Conservation (phyloP, 1,140 invertebrate genomes). For the Nixonia krombeini region DNA sequence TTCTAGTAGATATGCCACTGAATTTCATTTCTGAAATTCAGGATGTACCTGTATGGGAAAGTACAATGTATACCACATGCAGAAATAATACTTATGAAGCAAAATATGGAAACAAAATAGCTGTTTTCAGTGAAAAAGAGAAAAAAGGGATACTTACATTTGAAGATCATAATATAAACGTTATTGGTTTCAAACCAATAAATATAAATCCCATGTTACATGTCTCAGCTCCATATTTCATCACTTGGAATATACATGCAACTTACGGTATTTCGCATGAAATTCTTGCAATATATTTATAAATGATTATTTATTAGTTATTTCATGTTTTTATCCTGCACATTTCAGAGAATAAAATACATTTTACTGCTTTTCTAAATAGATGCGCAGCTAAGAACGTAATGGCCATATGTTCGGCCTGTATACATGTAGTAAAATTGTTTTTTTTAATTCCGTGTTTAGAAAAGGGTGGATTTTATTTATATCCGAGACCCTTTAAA, state of each 20-base stretch:
- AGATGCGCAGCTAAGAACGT: constrained; percentile 11
- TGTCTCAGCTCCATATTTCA: constrained; percentile 19
- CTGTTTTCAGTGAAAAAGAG: constrained; percentile 4
- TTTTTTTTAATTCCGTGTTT: constrained; percentile 26
- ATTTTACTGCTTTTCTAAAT: constrained; percentile 25
- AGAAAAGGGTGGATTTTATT: constrained; percentile 40
- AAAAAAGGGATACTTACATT: background rate
- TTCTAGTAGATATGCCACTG: too few species aligned
- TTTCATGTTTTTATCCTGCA: background rate
- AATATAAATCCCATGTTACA: constrained; percentile 8
- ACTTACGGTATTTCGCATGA: too few species aligned
- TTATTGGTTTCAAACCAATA: constrained; percentile 20
- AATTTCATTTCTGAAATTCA: background rate
- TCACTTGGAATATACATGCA: too few species aligned
- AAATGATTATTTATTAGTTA: background rate
- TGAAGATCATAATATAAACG: constrained; percentile 5
- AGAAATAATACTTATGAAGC: background rate
- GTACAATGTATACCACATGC: too few species aligned
- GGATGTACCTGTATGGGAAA: too few species aligned
- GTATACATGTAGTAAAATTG: constrained; percentile 21
- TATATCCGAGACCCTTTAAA: constrained; percentile 8
- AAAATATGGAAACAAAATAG: constrained; percentile 3
- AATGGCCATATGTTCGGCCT: constrained; percentile 21
- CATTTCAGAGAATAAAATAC: constrained; percentile 28
- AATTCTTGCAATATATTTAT: constrained; percentile 9